Evolutionary conservation across 2,113 vertebrate genomes (phyloP).

Genomic region (Corythaeola cristata): DNA sequence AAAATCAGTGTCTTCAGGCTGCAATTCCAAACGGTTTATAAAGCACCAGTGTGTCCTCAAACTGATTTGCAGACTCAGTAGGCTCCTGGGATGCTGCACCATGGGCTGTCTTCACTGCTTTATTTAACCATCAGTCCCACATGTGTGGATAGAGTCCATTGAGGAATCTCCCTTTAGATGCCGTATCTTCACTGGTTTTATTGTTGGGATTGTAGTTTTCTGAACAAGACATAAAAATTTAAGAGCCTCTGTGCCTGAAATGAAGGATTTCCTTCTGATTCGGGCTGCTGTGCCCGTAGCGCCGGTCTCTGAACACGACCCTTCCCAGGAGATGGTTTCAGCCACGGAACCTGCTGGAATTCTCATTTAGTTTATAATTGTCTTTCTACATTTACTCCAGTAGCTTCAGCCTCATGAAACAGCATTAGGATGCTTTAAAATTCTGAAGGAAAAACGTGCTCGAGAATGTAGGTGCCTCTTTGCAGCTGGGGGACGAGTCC

Average conservation of each 20-base stretch:
- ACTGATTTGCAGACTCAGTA: background rate
- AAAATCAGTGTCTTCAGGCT: background rate
- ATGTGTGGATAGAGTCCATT: fast-evolving
- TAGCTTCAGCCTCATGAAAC: background rate
- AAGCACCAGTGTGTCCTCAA: background rate
- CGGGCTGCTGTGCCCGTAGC: background rate
- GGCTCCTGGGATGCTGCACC: background rate
- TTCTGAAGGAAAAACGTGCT: background rate
- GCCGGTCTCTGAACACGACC: background rate
- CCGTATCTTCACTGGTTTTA: fast-evolving
- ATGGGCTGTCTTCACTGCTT: background rate
- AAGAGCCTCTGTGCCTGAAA: background rate
- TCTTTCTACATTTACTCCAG: background rate
- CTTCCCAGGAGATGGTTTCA: background rate
- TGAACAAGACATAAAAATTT: background rate
- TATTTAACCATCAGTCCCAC: background rate
- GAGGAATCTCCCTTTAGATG: background rate
- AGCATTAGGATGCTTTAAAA: background rate
- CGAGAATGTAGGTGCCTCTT: fast-evolving
- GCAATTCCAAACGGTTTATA: background rate
- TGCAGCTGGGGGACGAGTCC: background rate
- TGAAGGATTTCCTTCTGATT: background rate
- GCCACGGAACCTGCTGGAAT: background rate
- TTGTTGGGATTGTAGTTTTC: background rate
- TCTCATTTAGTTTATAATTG: background rate